Base-by-base conservation (phyloP, 2,888 invertebrate genomes). In the Dicycla oo region DNA sequence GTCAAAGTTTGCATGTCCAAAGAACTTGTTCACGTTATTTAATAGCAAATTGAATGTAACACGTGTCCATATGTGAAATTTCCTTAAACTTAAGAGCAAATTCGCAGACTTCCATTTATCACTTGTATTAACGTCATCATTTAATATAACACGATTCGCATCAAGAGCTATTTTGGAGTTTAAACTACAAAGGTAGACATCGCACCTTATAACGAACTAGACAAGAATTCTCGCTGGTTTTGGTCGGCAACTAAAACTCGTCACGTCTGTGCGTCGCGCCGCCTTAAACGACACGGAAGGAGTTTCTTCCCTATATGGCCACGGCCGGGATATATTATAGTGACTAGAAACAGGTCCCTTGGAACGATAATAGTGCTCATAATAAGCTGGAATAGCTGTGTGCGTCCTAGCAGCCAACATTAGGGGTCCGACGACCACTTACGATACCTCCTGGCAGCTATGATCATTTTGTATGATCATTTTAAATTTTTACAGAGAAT, bases 221-320 rank as follows among this genome's bases (percentile, higher is more conserved):
- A 60, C 45, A 34, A 71, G 60, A 47, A 82, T 83, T 51, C 45
- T 49, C 23, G 10, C 68, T 57, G 2, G 61, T 63, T 73, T 79
- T 47, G 34, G 65, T 73, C 23, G 30, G 64, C 61, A 65, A 47
- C 62, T 80, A 69, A 83, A 83, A 78, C 74, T 78, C 23, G 82
- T 72, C 61, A 40, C 18, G 57, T 73, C 61, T 73, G 61, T 30
- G 26, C 75, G 56, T 69, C 57, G 73, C 86, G 58, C 69, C 53
- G 74, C 87, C 86, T 82, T 85, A 83, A 85, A 80, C 69, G 76
- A 82, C 74, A 79, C 82, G 88, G 88, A 88, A 87, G 88, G 66
- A 78, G 82, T 80, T 78, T 73, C 73, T 65, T 71, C 88, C 89
- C 57, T 81, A 86, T 68, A 87, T 81, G 84, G 88, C 53, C 63